Conservation (phyloP, 1,140 invertebrate genomes). For the Micrasema minimum region DNA sequence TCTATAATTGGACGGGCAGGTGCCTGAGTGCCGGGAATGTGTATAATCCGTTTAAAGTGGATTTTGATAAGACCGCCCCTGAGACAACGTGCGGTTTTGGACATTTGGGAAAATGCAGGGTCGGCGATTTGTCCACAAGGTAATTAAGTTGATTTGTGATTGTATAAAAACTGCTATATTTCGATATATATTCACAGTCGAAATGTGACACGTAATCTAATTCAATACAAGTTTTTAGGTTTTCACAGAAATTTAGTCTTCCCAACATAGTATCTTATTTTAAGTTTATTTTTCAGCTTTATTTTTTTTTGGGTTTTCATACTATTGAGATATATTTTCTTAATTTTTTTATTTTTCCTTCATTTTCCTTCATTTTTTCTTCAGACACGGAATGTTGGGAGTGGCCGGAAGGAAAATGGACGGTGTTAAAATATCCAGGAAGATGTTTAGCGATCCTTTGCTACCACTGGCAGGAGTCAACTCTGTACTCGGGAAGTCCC, state of each 20-base stretch:
- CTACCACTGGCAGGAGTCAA: conserved; percentile 81
- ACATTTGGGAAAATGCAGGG: conserved; percentile 70
- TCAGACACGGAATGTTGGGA: conserved; percentile 76
- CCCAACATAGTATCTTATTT: neutral
- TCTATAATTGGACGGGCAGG: conserved; percentile 88
- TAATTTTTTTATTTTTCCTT: no score
- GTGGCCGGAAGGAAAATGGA: conserved; percentile 79
- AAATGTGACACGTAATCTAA: no score
- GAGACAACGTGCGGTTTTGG: conserved; percentile 68
- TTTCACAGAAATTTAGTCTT: no score
- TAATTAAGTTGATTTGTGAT: no score
- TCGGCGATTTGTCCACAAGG: conserved; percentile 74
- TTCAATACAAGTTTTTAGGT: no score
- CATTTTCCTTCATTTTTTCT: no score
- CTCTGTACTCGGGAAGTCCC: conserved; percentile 82
- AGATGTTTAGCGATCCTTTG: conserved; percentile 81
- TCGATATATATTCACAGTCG: no score
- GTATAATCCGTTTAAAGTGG: conserved; percentile 85
- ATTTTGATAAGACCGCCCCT: conserved; percentile 63
- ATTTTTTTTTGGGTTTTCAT: no score
- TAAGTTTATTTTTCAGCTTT: no score
- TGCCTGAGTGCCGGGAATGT: conserved; percentile 83
- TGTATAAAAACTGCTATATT: no score
- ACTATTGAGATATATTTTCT: no score
- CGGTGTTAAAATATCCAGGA: conserved; percentile 73